Percentiles rank a stretch among this genome's conserved stretches.
These are phyloP conservation scores for Sinocyclocheilus anshuiensis DNA, from an alignment of 2,113 vertebrate species.

Conservation along the genomic window DNA sequence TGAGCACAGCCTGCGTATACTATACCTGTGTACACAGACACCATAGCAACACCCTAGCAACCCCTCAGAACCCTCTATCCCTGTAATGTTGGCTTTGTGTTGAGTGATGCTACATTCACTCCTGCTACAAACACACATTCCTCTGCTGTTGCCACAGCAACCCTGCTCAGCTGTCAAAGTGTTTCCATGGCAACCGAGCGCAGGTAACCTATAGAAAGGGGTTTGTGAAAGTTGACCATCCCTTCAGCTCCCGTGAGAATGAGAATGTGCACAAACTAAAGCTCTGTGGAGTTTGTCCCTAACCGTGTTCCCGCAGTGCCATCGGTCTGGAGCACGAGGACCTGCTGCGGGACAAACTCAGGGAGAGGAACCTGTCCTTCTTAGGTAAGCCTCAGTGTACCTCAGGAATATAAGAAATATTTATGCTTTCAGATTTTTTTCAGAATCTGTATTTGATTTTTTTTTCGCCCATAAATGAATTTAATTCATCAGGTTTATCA, in stretches of 20 bases:
- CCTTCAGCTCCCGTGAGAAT: background rate
- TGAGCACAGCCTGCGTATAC: background rate
- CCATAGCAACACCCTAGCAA: background rate
- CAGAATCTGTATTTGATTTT: background rate
- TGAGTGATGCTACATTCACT: slow-evolving; percentile 13
- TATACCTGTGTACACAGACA: background rate
- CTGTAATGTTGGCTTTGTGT: background rate
- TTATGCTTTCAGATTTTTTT: no score
- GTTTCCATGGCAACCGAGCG: slow-evolving; percentile 65
- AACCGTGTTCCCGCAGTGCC: slow-evolving; percentile 79
- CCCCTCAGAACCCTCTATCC: background rate
- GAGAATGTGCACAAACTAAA: background rate
- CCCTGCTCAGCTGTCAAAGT: slow-evolving; percentile 53
- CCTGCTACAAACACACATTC: slow-evolving; percentile 34
- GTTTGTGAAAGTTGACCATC: slow-evolving; percentile 29
- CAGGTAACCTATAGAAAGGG: slow-evolving; percentile 53
- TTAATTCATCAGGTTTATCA: background rate
- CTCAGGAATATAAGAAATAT: no score
- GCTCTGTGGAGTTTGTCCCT: slow-evolving; percentile 70
- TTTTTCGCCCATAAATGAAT: background rate
- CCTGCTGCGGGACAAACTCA: slow-evolving; percentile 87
- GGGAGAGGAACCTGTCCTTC: slow-evolving; percentile 90
- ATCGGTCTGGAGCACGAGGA: slow-evolving; percentile 96
- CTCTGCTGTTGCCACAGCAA: slow-evolving; percentile 66
- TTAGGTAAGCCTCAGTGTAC: slow-evolving; percentile 80